A percentile compares a stretch with the other conserved stretches of the same genome.
phyloP scores from a whole-genome alignment of 1,140 invertebrate species.

The Mesaphorura yosii region DNA sequence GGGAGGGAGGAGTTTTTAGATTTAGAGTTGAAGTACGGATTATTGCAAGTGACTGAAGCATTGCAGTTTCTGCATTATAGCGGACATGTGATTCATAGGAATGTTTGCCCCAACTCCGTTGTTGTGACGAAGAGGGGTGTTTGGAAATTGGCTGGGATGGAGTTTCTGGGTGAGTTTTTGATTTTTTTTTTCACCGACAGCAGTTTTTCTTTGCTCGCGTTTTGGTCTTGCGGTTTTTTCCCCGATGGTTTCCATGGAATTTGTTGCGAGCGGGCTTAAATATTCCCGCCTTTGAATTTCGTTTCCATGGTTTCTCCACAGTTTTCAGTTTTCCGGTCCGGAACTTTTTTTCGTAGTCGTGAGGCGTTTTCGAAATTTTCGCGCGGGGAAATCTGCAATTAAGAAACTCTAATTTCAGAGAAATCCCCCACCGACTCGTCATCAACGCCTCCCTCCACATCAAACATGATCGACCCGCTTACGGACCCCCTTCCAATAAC shows the following conservation, averaged over 20 bases:
- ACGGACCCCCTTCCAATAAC: slow-evolving; percentile 50
- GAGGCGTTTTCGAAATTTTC: too few relatives aligned
- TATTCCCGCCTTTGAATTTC: too few relatives aligned
- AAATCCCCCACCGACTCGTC: too few relatives aligned
- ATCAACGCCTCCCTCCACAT: too few relatives aligned
- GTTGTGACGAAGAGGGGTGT: slow-evolving; percentile 68
- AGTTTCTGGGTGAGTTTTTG: slow-evolving; percentile 77
- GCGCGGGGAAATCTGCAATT: too few relatives aligned
- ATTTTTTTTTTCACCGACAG: too few relatives aligned
- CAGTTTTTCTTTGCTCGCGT: not conserved
- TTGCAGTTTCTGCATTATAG: slow-evolving; percentile 81
- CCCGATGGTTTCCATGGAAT: slow-evolving; percentile 52
- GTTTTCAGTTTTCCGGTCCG: too few relatives aligned
- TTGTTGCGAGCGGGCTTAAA: too few relatives aligned
- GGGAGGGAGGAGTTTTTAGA: slow-evolving; percentile 54
- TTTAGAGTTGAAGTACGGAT: slow-evolving; percentile 83
- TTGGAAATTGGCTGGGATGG: slow-evolving; percentile 91
- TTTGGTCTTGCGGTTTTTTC: slow-evolving; percentile 54
- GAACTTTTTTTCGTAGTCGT: too few relatives aligned
- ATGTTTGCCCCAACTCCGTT: slow-evolving; percentile 83
- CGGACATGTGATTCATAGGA: slow-evolving; percentile 73
- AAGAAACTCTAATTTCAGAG: too few relatives aligned
- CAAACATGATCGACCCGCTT: slow-evolving; percentile 49
- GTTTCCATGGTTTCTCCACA: too few relatives aligned
- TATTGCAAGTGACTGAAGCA: slow-evolving; percentile 86